Percentiles rank a stretch among this genome's conserved stretches.
phyloP scores from a whole-genome alignment of 2,888 invertebrate genomes.

The Lathronympha strigana region DNA sequence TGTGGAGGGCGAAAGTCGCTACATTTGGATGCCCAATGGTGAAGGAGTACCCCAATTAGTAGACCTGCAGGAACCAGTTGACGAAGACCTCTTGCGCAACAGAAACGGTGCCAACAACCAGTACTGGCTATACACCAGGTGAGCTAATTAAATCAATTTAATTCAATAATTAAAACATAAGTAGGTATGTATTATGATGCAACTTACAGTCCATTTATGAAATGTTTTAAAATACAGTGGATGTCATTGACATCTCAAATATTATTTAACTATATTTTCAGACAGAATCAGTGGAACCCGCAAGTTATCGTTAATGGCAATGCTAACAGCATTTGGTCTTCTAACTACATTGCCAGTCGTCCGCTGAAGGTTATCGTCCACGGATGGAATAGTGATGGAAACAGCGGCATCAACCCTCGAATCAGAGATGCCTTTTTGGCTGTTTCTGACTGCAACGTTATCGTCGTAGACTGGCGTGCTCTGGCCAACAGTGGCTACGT shows the following conservation, averaged over 20 bases:
- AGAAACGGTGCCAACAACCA: conserved; percentile 34
- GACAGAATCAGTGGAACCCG: conserved; percentile 56
- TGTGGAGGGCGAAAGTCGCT: conserved; percentile 52
- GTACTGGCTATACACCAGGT: conserved; percentile 70
- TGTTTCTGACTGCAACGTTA: conserved; percentile 63
- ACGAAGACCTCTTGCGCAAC: conserved; percentile 46
- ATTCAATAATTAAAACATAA: background rate
- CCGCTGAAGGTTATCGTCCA: conserved; percentile 64
- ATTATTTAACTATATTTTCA: conserved; percentile 44
- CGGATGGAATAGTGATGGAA: conserved; percentile 67
- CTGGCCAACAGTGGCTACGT: conserved; percentile 56
- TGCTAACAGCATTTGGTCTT: conserved; percentile 56
- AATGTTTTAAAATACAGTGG: background rate
- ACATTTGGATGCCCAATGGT: conserved; percentile 58
- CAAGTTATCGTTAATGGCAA: conserved; percentile 63
- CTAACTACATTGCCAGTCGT: conserved; percentile 57
- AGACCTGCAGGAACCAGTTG: conserved; percentile 61
- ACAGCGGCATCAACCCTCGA: conserved; percentile 55
- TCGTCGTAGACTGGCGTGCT: conserved; percentile 66
- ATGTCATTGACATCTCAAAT: background rate
- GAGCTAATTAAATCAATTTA: background rate
- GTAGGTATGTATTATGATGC: background rate
- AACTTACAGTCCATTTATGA: too few relatives aligned
- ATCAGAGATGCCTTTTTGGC: conserved; percentile 62
- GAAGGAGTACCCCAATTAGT: conserved; percentile 64